Percentiles rank a stretch among this genome's conserved stretches.
Conservation (phyloP, 2,113 vertebrate species). For the Ondatra zibethicus region DNA sequence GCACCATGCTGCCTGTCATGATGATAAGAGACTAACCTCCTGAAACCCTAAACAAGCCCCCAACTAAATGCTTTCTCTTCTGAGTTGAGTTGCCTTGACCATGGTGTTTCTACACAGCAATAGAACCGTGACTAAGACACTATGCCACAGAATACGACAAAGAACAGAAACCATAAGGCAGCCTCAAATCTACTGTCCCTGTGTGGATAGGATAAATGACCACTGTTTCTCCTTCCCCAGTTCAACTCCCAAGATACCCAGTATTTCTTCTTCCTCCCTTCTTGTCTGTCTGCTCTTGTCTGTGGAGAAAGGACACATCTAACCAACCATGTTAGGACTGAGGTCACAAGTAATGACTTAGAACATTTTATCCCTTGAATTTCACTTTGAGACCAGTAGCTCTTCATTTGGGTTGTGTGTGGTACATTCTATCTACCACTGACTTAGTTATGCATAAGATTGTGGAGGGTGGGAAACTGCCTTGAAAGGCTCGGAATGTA, state of each 20-base stretch:
- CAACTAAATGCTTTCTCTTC: neutral
- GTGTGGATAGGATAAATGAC: neutral
- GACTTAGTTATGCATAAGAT: neutral
- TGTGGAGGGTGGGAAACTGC: neutral
- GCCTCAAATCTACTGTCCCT: neutral
- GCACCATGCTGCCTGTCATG: no score
- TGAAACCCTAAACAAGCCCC: neutral
- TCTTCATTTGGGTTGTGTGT: neutral
- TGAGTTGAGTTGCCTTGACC: neutral
- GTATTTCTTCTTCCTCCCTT: neutral
- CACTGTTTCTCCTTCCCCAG: no score
- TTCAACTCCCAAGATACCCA: no score
- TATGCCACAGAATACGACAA: neutral
- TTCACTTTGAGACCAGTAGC: neutral
- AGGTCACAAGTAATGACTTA: neutral
- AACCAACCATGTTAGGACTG: neutral
- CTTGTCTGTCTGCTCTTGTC: neutral
- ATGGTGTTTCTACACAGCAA: neutral
- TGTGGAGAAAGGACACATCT: neutral
- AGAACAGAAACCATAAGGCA: neutral
- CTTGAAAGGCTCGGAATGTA: neutral
- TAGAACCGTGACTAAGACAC: neutral
- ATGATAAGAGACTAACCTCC: no score
- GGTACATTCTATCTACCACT: neutral
- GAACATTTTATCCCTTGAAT: neutral